Conservation (phyloP, 2,797 vertebrate species). For the Tapera naevia region DNA sequence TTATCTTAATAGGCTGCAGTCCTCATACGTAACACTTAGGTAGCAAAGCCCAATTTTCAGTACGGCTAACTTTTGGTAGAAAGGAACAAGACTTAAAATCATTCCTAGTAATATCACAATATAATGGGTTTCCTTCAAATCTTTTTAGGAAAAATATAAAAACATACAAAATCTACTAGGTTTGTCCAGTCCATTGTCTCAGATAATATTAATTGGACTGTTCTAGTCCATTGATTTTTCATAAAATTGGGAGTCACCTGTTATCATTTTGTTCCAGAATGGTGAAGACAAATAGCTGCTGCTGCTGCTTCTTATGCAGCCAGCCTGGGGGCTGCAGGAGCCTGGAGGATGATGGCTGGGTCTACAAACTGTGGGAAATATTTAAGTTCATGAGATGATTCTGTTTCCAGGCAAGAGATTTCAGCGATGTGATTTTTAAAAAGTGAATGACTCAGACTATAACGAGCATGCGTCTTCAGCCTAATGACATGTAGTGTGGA, state of each 20-base stretch:
- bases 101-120: neutral
- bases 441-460: neutral
- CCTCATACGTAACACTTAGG: neutral
- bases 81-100: neutral
- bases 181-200: neutral
- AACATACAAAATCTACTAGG: neutral
- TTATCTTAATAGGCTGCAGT: slow-evolving; percentile 2
- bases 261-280: neutral
- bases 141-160: neutral
- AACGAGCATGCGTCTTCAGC: neutral
- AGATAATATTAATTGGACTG: neutral
- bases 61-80: neutral
- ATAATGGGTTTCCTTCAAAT: neutral
- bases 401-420: neutral
- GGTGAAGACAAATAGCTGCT: neutral
- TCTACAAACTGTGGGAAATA: neutral
- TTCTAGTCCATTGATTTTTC: neutral
- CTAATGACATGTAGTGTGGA: neutral
- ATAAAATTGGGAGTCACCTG: neutral
- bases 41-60: neutral
- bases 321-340: neutral
- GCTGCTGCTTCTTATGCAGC: neutral
- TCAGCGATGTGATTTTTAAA: neutral
- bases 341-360: neutral
- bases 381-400: neutral